Evolutionary conservation across 2,797 vertebrate species (phyloP).

Genomic region (Brachyalestes nurse): DNA sequence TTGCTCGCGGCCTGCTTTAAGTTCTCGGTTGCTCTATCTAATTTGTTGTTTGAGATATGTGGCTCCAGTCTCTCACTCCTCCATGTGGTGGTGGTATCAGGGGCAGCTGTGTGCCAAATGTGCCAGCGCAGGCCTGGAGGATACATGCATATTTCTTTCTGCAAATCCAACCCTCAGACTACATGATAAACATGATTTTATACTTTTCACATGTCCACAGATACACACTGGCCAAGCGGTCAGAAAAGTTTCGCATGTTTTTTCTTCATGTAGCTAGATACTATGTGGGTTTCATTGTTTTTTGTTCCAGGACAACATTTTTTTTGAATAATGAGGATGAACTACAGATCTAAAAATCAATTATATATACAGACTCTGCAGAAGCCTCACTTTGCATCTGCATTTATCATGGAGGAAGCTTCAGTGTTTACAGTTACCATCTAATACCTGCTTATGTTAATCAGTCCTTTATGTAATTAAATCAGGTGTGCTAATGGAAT

Average conservation of each 20-base stretch:
- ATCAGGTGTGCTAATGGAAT: too few species aligned
- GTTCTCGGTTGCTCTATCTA: constrained; percentile 42
- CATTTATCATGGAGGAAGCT: neutral
- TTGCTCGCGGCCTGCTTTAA: constrained; percentile 47
- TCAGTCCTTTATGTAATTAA: too few species aligned
- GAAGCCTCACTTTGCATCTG: neutral
- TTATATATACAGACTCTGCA: too few species aligned
- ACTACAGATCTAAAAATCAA: neutral
- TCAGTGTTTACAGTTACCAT: neutral
- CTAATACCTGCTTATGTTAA: neutral
- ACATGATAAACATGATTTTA: constrained; percentile 5
- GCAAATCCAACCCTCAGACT: constrained; percentile 16
- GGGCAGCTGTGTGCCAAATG: constrained; percentile 51
- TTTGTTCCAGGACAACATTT: neutral
- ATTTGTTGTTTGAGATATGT: constrained; percentile 50
- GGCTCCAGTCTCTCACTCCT: constrained; percentile 40
- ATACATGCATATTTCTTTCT: constrained; percentile 40
- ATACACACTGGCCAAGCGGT: neutral
- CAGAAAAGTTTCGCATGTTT: neutral
- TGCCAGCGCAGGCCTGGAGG: constrained; percentile 11
- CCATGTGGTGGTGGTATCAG: constrained; percentile 35
- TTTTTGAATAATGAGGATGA: neutral
- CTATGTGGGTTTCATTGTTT: neutral
- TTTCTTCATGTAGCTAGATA: neutral
- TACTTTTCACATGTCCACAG: constrained; percentile 4